A percentile compares a stretch with the other conserved stretches of the same genome.
phyloP scores from a whole-genome alignment of 2,888 invertebrate species.

The Calliopum simillimum region DNA sequence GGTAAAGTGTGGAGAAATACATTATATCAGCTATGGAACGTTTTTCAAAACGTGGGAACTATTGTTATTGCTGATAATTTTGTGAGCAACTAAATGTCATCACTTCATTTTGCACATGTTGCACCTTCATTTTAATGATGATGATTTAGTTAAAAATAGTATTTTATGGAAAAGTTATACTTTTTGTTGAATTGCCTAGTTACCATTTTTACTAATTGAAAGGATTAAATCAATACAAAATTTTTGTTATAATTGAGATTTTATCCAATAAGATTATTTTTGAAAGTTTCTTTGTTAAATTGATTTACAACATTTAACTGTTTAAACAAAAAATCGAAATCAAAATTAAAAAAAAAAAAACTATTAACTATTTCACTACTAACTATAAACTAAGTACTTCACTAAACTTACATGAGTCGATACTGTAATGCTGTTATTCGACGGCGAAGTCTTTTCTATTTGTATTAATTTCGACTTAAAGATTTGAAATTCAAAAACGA shows the following conservation, averaged over 20 bases:
- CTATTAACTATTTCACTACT: not conserved
- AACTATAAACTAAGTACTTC: not conserved
- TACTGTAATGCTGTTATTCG: conserved; percentile 58
- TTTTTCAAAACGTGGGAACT: not conserved
- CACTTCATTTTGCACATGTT: too few species aligned
- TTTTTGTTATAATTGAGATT: too few species aligned
- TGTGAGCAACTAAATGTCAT: too few species aligned
- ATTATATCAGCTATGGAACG: not conserved
- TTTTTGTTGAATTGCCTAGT: too few species aligned
- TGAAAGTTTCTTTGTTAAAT: too few species aligned
- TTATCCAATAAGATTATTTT: too few species aligned
- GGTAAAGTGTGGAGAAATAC: not conserved
- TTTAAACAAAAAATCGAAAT: not conserved
- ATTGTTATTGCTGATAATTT: not conserved
- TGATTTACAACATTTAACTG: too few species aligned
- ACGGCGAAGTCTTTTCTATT: conserved; percentile 59
- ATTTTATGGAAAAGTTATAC: too few species aligned
- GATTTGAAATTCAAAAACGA: conserved; percentile 27
- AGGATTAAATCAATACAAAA: too few species aligned
- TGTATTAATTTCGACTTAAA: conserved; percentile 58
- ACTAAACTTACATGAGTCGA: conserved; percentile 60
- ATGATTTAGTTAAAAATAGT: too few species aligned
- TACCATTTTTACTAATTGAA: too few species aligned
- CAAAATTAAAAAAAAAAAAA: not conserved
- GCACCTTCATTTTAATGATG: too few species aligned